Base-by-base conservation (phyloP, 2,113 vertebrate genomes). In the Zosterops lateralis region DNA sequence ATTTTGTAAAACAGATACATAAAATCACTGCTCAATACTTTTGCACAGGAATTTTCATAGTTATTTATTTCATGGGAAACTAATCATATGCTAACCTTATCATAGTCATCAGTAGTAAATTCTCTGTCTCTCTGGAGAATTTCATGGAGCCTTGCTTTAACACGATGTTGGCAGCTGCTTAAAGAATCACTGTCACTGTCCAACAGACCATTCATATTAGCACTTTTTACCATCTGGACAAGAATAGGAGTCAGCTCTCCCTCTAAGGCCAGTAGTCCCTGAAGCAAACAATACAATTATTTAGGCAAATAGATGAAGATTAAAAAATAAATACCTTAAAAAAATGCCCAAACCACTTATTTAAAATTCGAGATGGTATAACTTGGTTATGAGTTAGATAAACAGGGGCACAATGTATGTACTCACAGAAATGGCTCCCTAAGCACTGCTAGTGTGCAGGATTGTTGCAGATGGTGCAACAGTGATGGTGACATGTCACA, bases 141-240 rank as follows among this genome's bases (percentile, higher is more conserved):
- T 92, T 99, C 98, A 87, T 99, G 98, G 28, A 99, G 98, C 40
- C 98, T 97, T 80, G 98, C 98, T 97, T 99, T 99, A 89, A 99
- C 98, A 65, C 98, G 98, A 92, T 99, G 98, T 89, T 99, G 98
- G 91, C 98, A 99, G 96, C 98, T 99, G 96, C 98, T 99, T 80
- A 99, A 81, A 57, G 98, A 98, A 89, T 99, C 98, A 70, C 98
- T 98, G 85, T 99, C 98, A 12, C 98, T 99, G 92, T 99, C 98
- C 96, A 99, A 94, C n/a, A 99, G 97, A 74, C 98, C 98, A 61
- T 99, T 99, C 98, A 99, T 99, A 84, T 99, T 99, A 81, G 98
- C 98, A 93, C 98, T 99, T 97, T 99, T 99, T 65, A 99, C 98
- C 98, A 99, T 99, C 93, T 99, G 98, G 74, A 99, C 98, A 85